phyloP scores from a whole-genome alignment of 37 sponge, comb jelly and placozoan species.

The Sycon ciliatum region DNA sequence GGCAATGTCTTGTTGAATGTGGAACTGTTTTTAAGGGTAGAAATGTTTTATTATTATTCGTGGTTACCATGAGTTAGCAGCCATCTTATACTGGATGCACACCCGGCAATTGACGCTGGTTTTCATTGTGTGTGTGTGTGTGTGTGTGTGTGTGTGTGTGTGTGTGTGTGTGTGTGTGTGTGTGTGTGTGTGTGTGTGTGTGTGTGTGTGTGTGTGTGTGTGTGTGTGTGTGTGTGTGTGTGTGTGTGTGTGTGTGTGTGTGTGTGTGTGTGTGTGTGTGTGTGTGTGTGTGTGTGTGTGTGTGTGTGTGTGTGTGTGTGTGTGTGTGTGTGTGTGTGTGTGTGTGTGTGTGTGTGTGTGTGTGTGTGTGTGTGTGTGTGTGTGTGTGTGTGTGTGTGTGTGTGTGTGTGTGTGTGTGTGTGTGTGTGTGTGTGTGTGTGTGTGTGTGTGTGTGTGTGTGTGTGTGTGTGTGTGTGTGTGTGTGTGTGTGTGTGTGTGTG shows the following conservation, averaged over 20 bases:
- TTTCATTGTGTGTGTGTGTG: constrained; percentile 1
- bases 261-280: constrained; percentile 5
- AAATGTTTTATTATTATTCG: too few relatives aligned
- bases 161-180: constrained; percentile 5
- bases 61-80: too few relatives aligned
- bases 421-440: constrained; percentile 5
- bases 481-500: background rate
- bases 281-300: constrained; percentile 18
- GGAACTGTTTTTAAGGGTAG: too few relatives aligned
- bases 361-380: constrained; percentile 5
- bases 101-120: too few relatives aligned
- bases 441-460: constrained; percentile 5
- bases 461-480: background rate
- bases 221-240: constrained; percentile 1
- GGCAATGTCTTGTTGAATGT: too few relatives aligned
- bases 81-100: too few relatives aligned
- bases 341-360: constrained; percentile 5
- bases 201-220: background rate
- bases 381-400: constrained; percentile 5
- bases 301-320: background rate
- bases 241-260: constrained; percentile 5
- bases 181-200: background rate
- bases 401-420: constrained; percentile 5
- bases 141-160: constrained; percentile 5
- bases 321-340: constrained; percentile 5